A percentile compares a stretch with the other conserved stretches of the same genome.
Conservation (phyloP, 2,797 vertebrate species). For the Tragopan temminckii region DNA sequence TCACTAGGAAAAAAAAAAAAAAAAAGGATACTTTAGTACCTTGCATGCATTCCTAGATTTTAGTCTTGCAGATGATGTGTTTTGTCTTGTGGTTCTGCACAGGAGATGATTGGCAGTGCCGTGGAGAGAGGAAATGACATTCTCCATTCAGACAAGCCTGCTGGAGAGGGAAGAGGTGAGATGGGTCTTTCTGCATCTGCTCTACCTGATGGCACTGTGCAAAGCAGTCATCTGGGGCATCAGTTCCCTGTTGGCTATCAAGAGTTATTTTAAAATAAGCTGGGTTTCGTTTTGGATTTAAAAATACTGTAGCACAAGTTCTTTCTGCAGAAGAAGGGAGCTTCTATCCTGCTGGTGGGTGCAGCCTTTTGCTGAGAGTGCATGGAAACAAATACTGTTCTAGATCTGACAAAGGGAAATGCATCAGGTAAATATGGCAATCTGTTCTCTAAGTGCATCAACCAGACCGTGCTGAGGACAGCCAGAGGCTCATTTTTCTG, state of each 20-base stretch:
- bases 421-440: constrained; percentile 39
- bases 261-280: background rate
- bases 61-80: background rate
- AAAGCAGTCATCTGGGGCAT: background rate
- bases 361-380: constrained; percentile 39
- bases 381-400: background rate
- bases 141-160: background rate
- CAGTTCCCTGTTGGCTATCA: background rate
- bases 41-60: background rate
- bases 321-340: background rate
- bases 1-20: no score
- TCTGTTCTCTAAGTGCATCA: background rate
- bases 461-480: background rate
- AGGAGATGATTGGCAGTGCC: background rate
- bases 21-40: background rate
- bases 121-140: background rate
- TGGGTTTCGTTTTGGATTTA: background rate
- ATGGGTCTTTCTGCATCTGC: background rate
- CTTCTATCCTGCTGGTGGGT: background rate
- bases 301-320: background rate
- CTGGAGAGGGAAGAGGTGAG: background rate
- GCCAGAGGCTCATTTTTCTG: background rate
- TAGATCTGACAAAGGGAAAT: background rate
- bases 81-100: background rate
- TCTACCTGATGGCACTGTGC: accelerated